These are phyloP conservation scores for Drosophila nr. perissopoda DNA, from an alignment of 2,888 invertebrate genomes.

Conservation along the genomic window DNA sequence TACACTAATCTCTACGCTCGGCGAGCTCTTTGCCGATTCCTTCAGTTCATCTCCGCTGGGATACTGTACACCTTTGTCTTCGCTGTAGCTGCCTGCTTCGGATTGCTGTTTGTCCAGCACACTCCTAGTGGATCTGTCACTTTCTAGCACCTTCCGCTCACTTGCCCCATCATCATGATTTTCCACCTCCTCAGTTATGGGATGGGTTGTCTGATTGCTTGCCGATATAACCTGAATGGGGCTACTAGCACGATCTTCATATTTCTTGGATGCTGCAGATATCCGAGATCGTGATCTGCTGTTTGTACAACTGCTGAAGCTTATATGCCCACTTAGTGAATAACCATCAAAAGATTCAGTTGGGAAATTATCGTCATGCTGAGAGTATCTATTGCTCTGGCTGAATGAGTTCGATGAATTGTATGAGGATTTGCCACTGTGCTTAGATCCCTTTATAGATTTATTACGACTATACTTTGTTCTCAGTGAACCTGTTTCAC, in stretches of 20 bases:
- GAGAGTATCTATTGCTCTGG: background rate
- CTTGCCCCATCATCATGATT: background rate
- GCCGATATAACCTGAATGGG: constrained; percentile 51
- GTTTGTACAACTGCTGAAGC: constrained; percentile 2
- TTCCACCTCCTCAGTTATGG: background rate
- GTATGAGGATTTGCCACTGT: background rate
- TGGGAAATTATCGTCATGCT: background rate
- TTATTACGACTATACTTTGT: background rate
- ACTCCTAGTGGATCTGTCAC: background rate
- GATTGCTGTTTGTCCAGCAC: constrained; percentile 20
- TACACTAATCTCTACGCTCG: background rate
- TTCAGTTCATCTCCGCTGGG: constrained; percentile 50
- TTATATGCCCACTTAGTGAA: background rate
- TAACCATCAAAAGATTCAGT: background rate
- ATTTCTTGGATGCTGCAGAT: constrained; percentile 24
- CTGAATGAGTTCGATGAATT: background rate
- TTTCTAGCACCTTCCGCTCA: background rate
- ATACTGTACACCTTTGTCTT: constrained; percentile 51
- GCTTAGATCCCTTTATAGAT: background rate
- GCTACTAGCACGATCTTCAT: constrained; percentile 61
- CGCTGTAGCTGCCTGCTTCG: constrained; percentile 29
- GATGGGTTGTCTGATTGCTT: background rate
- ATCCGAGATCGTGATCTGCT: background rate
- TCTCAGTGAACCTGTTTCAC: background rate
- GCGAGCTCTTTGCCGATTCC: background rate